Conservation (phyloP, 2,113 vertebrate genomes). For the Lophius piscatorius region DNA sequence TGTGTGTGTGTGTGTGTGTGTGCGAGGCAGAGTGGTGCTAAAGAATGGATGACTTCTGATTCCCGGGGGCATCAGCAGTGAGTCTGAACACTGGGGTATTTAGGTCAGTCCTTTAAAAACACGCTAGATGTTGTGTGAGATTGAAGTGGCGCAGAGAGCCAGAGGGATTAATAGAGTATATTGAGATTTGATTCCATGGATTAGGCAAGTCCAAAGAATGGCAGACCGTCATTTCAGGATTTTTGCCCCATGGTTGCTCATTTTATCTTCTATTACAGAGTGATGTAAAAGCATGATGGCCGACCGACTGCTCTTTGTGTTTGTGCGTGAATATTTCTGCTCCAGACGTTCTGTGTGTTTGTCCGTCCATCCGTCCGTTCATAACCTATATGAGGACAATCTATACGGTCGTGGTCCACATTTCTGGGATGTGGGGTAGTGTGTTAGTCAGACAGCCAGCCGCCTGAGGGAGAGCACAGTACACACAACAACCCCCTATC, state of each 20-base stretch:
- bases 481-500: conserved; percentile 60
- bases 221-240: conserved; percentile 32
- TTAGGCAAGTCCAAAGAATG: conserved; percentile 67
- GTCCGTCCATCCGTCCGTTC: conserved; percentile 53
- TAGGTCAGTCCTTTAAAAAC: conserved; percentile 74
- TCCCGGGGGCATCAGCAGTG: conserved; percentile 64
- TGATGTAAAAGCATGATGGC: conserved; percentile 3
- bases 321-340: conserved; percentile 16
- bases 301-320: conserved; percentile 17
- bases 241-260: conserved; percentile 32
- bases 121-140: conserved; percentile 58
- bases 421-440: conserved; percentile 70
- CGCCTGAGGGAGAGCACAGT: conserved; percentile 68
- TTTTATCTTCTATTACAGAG: conserved; percentile 30
- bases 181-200: conserved; percentile 69
- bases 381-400: conserved; percentile 62
- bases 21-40: conserved; percentile 37
- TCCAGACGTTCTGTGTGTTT: conserved; percentile 29
- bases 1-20: conserved; percentile 14
- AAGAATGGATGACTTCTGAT: conserved; percentile 65
- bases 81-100: conserved; percentile 70
- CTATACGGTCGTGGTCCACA: conserved; percentile 44
- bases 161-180: conserved; percentile 74
- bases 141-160: conserved; percentile 55
- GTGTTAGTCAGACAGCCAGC: conserved; percentile 75